Conservation (phyloP, 2,888 invertebrate species). For the Melolontha melolontha region DNA sequence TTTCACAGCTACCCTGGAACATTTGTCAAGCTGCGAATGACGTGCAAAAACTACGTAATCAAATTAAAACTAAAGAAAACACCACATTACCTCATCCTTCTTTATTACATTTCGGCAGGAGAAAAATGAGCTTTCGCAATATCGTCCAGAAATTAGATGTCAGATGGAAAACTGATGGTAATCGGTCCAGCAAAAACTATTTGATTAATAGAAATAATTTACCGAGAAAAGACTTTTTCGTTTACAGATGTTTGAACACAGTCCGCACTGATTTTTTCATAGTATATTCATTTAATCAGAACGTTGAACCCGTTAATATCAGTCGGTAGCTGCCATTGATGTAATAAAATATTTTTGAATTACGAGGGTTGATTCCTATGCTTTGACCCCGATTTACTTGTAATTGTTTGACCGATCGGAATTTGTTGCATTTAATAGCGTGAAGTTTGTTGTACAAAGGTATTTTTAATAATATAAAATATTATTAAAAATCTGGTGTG, state of each 20-base stretch:
- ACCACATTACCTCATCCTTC: conserved; percentile 18
- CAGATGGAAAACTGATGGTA: conserved; percentile 29
- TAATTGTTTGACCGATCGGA: no score
- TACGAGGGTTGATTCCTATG: no score
- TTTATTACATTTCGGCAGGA: conserved; percentile 24
- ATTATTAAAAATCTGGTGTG: no score
- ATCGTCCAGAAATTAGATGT: conserved; percentile 28
- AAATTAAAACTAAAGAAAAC: conserved; percentile 30
- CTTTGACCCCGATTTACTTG: no score
- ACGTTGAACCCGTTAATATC: no score
- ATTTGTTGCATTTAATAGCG: no score
- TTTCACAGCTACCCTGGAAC: conserved; percentile 4
- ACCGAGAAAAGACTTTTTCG: not conserved
- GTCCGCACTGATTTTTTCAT: not conserved
- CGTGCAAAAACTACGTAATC: conserved; percentile 28
- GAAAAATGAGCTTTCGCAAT: conserved; percentile 26
- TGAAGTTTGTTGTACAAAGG: no score
- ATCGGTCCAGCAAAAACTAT: conserved; percentile 25
- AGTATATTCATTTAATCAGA: no score
- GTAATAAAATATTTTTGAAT: no score
- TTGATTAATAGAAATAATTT: conserved; percentile 33
- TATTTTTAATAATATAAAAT: no score
- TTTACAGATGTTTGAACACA: not conserved
- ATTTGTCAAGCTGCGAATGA: conserved; percentile 12
- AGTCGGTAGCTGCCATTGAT: no score